Evolutionary conservation across 1,140 invertebrate genomes (phyloP).

Genomic region (Scaptomyza graminum): DNA sequence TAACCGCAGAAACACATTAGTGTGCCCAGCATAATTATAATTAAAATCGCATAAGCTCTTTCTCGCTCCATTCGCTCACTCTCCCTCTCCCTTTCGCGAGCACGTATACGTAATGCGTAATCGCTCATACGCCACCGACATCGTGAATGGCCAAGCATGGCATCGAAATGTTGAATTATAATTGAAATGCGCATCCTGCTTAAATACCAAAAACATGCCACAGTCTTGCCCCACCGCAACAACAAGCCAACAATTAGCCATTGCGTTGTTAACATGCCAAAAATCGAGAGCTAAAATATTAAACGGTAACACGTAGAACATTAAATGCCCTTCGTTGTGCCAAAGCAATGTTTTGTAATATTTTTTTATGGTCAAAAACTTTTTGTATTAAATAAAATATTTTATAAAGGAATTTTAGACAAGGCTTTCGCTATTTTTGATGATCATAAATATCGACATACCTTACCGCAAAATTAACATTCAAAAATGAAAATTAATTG

Average conservation of each 20-base stretch:
- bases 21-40: constrained; percentile 66
- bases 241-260: constrained; percentile 12
- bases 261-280: constrained; percentile 11
- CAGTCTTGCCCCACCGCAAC: neutral
- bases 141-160: constrained; percentile 22
- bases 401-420: no score
- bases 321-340: neutral
- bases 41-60: constrained; percentile 66
- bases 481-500: constrained; percentile 23
- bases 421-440: no score
- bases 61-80: neutral
- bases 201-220: constrained; percentile 27
- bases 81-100: neutral
- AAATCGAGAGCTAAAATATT: neutral
- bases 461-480: neutral
- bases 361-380: no score
- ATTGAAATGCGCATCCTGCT: constrained; percentile 22
- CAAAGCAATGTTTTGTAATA: no score
- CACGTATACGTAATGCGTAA: constrained; percentile 50
- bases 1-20: constrained; percentile 52
- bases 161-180: constrained; percentile 19
- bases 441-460: neutral
- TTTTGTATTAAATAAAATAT: no score
- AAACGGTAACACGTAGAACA: neutral
- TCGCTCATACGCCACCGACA: constrained; percentile 46